Evolutionary conservation across 2,113 vertebrate species (phyloP).

Genomic region (Ovis aries): DNA sequence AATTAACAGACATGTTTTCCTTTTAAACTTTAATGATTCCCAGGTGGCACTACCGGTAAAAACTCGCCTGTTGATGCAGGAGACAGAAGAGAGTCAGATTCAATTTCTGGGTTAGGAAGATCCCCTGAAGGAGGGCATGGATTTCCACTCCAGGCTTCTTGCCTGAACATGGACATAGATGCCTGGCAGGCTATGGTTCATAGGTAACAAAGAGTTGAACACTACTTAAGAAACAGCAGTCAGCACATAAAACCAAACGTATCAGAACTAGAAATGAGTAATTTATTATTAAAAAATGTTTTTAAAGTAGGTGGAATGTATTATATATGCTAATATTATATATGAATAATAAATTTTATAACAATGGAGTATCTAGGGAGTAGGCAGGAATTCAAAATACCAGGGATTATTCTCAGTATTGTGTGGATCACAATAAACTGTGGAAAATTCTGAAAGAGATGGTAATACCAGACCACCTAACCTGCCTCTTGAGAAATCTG

Average conservation of each 20-base stretch:
- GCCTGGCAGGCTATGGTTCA: background rate
- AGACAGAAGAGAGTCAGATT: background rate
- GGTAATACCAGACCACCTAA: too few relatives aligned
- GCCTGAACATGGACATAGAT: background rate
- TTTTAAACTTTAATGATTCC: background rate
- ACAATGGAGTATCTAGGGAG: background rate
- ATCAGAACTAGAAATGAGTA: background rate
- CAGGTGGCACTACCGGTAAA: background rate
- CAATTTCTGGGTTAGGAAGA: background rate
- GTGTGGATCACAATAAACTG: too few relatives aligned
- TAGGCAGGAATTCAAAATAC: background rate
- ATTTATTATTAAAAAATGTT: background rate
- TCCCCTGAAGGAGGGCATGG: background rate
- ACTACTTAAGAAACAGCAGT: background rate
- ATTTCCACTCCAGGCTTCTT: background rate
- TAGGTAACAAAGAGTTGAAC: background rate
- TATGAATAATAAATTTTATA: background rate
- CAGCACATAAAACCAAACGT: background rate
- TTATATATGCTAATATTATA: background rate
- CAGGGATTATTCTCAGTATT: background rate
- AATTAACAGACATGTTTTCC: background rate
- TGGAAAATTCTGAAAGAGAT: too few relatives aligned
- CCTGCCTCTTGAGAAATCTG: too few relatives aligned
- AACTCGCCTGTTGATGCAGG: rapidly evolving
- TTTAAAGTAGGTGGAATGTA: background rate